phyloP scores from a whole-genome alignment of 2,888 invertebrate species.

The Xestoiulus laeticollis region DNA sequence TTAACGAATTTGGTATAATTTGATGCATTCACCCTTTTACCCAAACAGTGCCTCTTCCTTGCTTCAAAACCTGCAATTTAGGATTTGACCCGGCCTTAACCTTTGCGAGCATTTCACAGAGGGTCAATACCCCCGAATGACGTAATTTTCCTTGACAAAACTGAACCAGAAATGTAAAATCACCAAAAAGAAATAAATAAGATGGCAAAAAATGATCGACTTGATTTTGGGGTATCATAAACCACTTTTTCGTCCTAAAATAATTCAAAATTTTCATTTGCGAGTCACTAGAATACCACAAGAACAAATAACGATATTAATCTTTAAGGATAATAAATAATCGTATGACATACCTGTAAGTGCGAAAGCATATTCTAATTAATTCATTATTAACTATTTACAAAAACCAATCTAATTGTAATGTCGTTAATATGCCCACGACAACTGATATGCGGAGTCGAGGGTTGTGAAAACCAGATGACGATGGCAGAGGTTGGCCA shows the following conservation, averaged over 20 bases:
- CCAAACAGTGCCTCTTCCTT: background rate
- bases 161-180: background rate
- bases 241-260: background rate
- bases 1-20: background rate
- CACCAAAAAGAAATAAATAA: background rate
- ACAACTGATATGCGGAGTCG: background rate
- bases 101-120: background rate
- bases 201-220: background rate
- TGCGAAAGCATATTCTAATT: background rate
- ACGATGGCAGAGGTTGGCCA: background rate
- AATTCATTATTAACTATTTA: background rate
- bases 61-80: background rate
- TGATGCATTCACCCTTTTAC: background rate
- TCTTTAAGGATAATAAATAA: background rate
- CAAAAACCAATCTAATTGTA: background rate
- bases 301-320: background rate
- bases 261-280: background rate
- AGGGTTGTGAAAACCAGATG: background rate
- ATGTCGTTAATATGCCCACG: background rate
- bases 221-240: background rate
- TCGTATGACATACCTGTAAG: background rate
- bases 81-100: background rate
- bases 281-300: background rate
- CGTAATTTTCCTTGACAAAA: background rate
- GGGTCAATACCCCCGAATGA: background rate